Percentiles rank a stretch among this genome's conserved stretches.
Evolutionary conservation across 1,140 invertebrate species (phyloP).

Genomic region (Drepana arcuata): DNA sequence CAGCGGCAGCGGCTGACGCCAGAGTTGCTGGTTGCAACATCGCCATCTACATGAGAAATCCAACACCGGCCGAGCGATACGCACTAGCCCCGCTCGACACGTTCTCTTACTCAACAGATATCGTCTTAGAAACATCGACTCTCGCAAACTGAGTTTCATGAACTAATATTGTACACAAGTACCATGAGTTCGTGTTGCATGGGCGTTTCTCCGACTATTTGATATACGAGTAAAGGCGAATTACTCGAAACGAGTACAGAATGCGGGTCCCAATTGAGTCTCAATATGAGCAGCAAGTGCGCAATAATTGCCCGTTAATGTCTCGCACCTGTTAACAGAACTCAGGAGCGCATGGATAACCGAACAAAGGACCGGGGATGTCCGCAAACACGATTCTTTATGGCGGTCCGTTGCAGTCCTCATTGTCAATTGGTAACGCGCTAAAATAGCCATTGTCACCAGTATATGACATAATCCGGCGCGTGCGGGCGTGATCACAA

Average conservation of each 20-base stretch:
- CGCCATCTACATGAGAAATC: slow-evolving; percentile 45
- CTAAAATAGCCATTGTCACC: slow-evolving; percentile 32
- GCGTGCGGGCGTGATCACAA: slow-evolving; percentile 22
- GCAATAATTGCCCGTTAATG: slow-evolving; percentile 19
- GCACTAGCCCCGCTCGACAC: slow-evolving; percentile 52
- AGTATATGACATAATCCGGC: slow-evolving; percentile 33
- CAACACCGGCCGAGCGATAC: slow-evolving; percentile 37
- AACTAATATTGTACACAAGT: too few relatives aligned
- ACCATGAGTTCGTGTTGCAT: too few relatives aligned
- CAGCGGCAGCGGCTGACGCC: too few relatives aligned
- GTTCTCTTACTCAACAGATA: slow-evolving; percentile 56
- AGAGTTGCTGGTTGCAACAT: slow-evolving; percentile 64
- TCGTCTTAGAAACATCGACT: slow-evolving; percentile 11
- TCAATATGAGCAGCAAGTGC: slow-evolving; percentile 6
- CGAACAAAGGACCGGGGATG: slow-evolving; percentile 19
- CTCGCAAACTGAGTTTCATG: too few relatives aligned
- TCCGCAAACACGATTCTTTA: slow-evolving; percentile 23
- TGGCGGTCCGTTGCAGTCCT: slow-evolving; percentile 29
- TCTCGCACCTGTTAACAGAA: slow-evolving; percentile 27
- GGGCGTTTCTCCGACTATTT: too few relatives aligned
- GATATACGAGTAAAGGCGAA: too few relatives aligned
- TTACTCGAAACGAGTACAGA: too few relatives aligned
- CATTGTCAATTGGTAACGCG: slow-evolving; percentile 29
- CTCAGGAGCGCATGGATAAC: slow-evolving; percentile 15
- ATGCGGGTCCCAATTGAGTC: slow-evolving; percentile 33